These are phyloP conservation scores for Reinhardtius hippoglossoides DNA, from an alignment of 2,113 vertebrate genomes.

Conservation along the genomic window DNA sequence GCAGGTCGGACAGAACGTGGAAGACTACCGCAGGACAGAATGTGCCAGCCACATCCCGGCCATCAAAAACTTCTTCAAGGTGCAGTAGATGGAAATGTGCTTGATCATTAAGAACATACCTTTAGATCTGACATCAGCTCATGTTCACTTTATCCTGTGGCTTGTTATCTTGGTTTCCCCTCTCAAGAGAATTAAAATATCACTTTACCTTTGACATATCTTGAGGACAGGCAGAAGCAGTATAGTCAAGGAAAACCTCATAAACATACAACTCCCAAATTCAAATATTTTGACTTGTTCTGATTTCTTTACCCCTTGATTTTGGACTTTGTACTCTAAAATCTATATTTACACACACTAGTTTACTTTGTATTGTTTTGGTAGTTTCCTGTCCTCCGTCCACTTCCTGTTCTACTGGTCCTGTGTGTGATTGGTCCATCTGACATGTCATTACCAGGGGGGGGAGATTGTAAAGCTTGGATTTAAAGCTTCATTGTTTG, in stretches of 20 bases:
- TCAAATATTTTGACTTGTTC: neutral
- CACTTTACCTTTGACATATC: neutral
- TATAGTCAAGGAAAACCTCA: neutral
- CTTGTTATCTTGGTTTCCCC: neutral
- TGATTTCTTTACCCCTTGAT: slow-evolving; percentile 1
- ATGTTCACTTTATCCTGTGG: neutral
- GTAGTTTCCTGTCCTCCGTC: slow-evolving; percentile 71
- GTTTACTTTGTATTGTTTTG: slow-evolving; percentile 76
- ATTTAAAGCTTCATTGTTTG: slow-evolving; percentile 47
- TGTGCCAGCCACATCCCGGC: slow-evolving; percentile 84
- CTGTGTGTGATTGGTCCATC: slow-evolving; percentile 6
- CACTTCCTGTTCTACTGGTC: slow-evolving; percentile 65
- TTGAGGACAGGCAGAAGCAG: slow-evolving; percentile 1
- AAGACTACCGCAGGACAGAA: slow-evolving; percentile 77
- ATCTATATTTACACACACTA: slow-evolving; percentile 70
- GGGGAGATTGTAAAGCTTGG: neutral
- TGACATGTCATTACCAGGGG: neutral
- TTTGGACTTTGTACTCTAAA: slow-evolving; percentile 35
- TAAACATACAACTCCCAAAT: slow-evolving; percentile 9
- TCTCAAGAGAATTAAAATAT: neutral
- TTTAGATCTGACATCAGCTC: neutral
- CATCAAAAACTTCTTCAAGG: slow-evolving; percentile 87
- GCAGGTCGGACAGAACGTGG: slow-evolving; percentile 85
- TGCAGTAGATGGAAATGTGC: slow-evolving; percentile 50
- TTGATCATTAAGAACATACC: neutral